Conservation (phyloP, 2,797 vertebrate species). For the Loris lydekkerianus region DNA sequence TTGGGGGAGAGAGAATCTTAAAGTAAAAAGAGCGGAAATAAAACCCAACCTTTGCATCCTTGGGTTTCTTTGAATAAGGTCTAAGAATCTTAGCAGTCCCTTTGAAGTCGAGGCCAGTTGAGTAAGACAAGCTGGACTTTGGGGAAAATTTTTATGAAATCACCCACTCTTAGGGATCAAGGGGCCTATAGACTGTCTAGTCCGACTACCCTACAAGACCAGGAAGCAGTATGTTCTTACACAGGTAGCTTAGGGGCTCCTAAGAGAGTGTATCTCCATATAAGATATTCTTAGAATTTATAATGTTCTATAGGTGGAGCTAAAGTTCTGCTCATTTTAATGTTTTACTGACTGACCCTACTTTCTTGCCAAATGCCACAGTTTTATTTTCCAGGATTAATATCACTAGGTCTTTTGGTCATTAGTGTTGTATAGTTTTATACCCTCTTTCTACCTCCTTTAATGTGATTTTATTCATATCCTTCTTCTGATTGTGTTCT, state of each 20-base stretch:
- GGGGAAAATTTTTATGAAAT: not conserved
- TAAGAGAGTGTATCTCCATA: not conserved
- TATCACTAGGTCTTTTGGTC: not conserved
- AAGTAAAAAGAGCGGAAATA: not conserved
- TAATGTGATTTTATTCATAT: not conserved
- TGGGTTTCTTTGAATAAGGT: not conserved
- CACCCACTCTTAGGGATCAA: not conserved
- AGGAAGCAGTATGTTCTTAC: not conserved
- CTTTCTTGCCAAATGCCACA: not conserved
- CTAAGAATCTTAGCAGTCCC: not conserved
- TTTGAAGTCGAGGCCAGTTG: slow-evolving; percentile 10
- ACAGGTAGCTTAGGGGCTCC: not conserved
- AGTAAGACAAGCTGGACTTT: not conserved
- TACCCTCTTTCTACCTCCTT: not conserved
- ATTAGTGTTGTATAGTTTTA: not conserved
- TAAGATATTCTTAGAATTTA: slow-evolving; percentile 6
- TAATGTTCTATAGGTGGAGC: not conserved
- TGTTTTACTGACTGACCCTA: not conserved
- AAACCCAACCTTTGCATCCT: not conserved
- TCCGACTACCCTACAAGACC: too few relatives aligned
- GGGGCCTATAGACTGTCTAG: not conserved
- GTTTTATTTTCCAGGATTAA: slow-evolving; percentile 29
- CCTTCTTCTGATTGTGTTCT: not conserved
- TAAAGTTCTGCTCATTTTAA: not conserved
- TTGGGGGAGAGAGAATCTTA: not conserved